These are phyloP conservation scores for Oegoconia quadripuncta DNA, from an alignment of 2,888 invertebrate species.

Conservation along the genomic window DNA sequence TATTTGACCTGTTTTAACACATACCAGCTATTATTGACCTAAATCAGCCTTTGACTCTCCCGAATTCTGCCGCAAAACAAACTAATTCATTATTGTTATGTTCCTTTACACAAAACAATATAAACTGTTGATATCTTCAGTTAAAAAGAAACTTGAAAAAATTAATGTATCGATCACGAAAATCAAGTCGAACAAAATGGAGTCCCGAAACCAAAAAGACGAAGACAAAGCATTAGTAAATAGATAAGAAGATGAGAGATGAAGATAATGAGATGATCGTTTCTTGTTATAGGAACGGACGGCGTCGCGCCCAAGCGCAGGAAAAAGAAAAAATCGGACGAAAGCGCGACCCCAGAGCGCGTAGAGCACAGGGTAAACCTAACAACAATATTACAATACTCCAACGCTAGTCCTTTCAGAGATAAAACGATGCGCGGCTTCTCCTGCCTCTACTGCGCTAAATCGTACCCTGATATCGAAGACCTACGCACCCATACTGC, in stretches of 20 bases:
- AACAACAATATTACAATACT: constrained; percentile 66
- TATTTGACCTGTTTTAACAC: too few species aligned
- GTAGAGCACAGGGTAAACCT: constrained; percentile 72
- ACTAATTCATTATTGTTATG: too few species aligned
- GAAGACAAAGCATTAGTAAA: constrained; percentile 25
- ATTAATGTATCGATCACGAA: neutral
- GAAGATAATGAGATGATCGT: constrained; percentile 52
- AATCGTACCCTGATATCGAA: constrained; percentile 55
- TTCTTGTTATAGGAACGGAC: constrained; percentile 73
- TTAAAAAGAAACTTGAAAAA: too few species aligned
- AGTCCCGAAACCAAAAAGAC: constrained; percentile 8
- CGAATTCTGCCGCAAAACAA: too few species aligned
- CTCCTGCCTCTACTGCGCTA: constrained; percentile 69
- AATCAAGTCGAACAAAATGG: neutral
- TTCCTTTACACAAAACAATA: too few species aligned
- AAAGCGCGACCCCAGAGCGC: constrained; percentile 69
- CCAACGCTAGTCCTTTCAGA: constrained; percentile 70
- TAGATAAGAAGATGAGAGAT: constrained; percentile 35
- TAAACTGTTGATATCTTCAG: too few species aligned
- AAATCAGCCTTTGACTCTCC: too few species aligned
- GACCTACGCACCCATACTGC: constrained; percentile 58
- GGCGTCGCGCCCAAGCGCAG: constrained; percentile 56
- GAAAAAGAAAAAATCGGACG: constrained; percentile 62
- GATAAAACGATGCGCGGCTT: constrained; percentile 68
- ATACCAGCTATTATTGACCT: too few species aligned